A percentile compares a stretch with the other conserved stretches of the same genome.
Evolutionary conservation across 2,888 invertebrate species (phyloP).

Genomic region (Drosophila testacea): DNA sequence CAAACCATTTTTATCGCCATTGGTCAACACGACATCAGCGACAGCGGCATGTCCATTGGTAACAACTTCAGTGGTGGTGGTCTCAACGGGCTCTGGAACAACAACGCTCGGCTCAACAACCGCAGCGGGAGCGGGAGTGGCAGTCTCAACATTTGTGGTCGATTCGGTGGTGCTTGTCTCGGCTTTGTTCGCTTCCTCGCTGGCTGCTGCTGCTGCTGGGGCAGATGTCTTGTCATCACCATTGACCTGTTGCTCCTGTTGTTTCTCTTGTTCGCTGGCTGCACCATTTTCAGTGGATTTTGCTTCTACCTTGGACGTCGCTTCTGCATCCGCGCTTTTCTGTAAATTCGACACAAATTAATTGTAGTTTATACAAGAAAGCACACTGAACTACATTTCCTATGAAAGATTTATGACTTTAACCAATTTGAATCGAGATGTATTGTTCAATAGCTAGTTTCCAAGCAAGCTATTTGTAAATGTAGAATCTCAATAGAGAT

Average conservation of each 20-base stretch:
- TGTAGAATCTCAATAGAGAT: too few species aligned
- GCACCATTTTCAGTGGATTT: constrained; percentile 75
- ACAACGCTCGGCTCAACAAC: constrained; percentile 56
- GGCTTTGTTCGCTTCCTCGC: constrained; percentile 60
- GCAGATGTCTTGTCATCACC: constrained; percentile 65
- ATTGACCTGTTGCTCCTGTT: constrained; percentile 56
- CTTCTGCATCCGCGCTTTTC: constrained; percentile 36
- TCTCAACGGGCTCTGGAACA: constrained; percentile 41
- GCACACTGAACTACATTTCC: too few species aligned
- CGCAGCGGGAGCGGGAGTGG: constrained; percentile 27
- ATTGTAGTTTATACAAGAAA: background rate
- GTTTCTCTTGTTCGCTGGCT: constrained; percentile 67
- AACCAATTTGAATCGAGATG: too few species aligned
- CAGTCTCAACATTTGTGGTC: constrained; percentile 39
- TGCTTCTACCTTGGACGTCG: constrained; percentile 54
- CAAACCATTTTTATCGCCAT: constrained; percentile 80
- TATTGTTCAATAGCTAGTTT: too few species aligned
- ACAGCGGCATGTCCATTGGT: constrained; percentile 71
- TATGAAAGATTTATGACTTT: too few species aligned
- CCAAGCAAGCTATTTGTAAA: too few species aligned
- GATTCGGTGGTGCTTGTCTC: constrained; percentile 58
- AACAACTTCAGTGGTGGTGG: constrained; percentile 49
- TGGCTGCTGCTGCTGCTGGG: constrained; percentile 47
- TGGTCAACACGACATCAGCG: constrained; percentile 51
- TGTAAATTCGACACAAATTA: constrained; percentile 20